Percentiles rank a stretch among this genome's conserved stretches.
Evolutionary conservation across 1,140 invertebrate genomes (phyloP).

Genomic region (Bombus pascuorum): DNA sequence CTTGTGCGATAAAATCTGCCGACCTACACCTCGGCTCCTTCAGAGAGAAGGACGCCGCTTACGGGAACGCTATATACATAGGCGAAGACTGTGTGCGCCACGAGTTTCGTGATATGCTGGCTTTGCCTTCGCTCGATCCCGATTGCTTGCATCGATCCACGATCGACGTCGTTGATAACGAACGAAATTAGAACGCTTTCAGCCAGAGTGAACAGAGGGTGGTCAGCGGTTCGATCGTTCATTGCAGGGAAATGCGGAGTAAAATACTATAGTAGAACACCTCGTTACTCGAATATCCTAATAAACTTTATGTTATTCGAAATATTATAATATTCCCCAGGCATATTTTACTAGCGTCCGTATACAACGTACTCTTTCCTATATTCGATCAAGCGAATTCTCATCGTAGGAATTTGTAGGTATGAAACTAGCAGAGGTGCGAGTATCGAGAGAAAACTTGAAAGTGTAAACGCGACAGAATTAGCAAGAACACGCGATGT

Average conservation of each 20-base stretch:
- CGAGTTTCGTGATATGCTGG: slow-evolving; percentile 32
- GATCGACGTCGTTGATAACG: slow-evolving; percentile 24
- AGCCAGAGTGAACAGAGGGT: neutral
- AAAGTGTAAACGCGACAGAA: too few species aligned
- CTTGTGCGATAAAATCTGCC: slow-evolving; percentile 68
- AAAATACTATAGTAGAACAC: neutral
- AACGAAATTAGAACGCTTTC: neutral
- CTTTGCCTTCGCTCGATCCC: slow-evolving; percentile 19
- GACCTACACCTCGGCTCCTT: slow-evolving; percentile 64
- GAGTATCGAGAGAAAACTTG: too few species aligned
- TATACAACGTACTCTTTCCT: too few species aligned
- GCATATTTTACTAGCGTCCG: too few species aligned
- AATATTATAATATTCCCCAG: too few species aligned
- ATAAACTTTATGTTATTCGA: too few species aligned
- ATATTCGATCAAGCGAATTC: too few species aligned
- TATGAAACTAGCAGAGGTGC: too few species aligned
- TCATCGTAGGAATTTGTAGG: too few species aligned
- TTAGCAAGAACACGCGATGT: too few species aligned
- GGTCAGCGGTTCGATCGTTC: neutral
- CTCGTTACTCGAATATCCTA: too few species aligned
- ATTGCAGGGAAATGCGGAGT: neutral
- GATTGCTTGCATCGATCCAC: slow-evolving; percentile 27
- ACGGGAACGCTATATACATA: neutral
- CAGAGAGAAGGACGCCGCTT: slow-evolving; percentile 52
- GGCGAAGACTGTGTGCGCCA: neutral